Evolutionary conservation across 1,140 invertebrate species (phyloP).

Genomic region (Drosophila oshimai): DNA sequence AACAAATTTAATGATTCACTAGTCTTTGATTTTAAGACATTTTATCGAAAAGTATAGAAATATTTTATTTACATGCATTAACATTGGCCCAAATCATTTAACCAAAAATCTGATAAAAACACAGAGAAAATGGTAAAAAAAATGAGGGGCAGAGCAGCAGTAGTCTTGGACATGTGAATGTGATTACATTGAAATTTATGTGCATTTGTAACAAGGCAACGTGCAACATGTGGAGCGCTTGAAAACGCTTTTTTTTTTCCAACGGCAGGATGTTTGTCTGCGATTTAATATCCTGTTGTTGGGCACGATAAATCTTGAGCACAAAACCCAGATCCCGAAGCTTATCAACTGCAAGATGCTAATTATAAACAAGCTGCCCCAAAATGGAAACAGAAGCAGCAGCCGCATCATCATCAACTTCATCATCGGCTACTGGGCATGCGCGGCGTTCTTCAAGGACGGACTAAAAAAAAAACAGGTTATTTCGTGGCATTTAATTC

Average conservation of each 20-base stretch:
- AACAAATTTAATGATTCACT: no score
- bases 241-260: constrained; percentile 7
- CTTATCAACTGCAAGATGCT: constrained; percentile 76
- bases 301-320: constrained; percentile 69
- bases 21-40: no score
- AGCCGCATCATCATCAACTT: constrained; percentile 20
- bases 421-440: constrained; percentile 65
- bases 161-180: constrained; percentile 58
- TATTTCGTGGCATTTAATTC: constrained; percentile 51
- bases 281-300: constrained; percentile 71
- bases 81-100: constrained; percentile 60
- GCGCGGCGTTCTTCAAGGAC: constrained; percentile 42
- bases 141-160: background rate
- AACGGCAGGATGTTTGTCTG: constrained; percentile 69
- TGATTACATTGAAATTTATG: constrained; percentile 80
- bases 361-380: constrained; percentile 72
- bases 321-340: background rate
- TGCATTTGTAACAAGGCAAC: constrained; percentile 69
- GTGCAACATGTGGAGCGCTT: constrained; percentile 74
- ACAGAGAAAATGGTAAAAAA: background rate
- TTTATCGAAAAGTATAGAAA: no score
- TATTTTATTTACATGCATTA: constrained; percentile 47
- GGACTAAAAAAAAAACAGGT: constrained; percentile 15
- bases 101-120: constrained; percentile 12
- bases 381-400: constrained; percentile 37